Conservation (phyloP, 1,140 invertebrate species). For the Vollenhovia emeryi region DNA sequence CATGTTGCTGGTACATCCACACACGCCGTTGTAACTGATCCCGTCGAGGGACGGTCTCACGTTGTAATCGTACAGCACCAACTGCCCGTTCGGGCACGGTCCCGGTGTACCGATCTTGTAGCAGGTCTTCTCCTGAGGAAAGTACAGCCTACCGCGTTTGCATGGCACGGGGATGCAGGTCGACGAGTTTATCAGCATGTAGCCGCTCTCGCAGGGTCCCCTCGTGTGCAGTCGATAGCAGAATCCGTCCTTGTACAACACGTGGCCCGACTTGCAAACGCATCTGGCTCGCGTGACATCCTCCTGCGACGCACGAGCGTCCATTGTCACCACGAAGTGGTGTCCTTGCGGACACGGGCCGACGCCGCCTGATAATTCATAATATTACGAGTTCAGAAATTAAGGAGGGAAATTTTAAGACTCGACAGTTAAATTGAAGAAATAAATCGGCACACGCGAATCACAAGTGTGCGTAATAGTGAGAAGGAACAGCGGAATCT, state of each 20-base stretch:
- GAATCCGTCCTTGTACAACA: slow-evolving; percentile 88
- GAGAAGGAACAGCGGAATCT: not conserved
- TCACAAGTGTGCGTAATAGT: not conserved
- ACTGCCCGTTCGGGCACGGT: slow-evolving; percentile 89
- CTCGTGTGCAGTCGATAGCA: slow-evolving; percentile 92
- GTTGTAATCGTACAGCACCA: slow-evolving; percentile 92
- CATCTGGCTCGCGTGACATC: slow-evolving; percentile 86
- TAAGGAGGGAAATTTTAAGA: not conserved
- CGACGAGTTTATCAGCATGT: slow-evolving; percentile 88
- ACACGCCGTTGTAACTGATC: slow-evolving; percentile 92
- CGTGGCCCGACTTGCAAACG: slow-evolving; percentile 89
- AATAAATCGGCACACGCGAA: not conserved
- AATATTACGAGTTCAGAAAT: not conserved
- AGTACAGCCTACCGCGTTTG: slow-evolving; percentile 90
- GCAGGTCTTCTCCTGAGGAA: slow-evolving; percentile 89
- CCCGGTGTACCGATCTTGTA: slow-evolving; percentile 91
- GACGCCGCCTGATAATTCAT: slow-evolving; percentile 84
- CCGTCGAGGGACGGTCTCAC: slow-evolving; percentile 91
- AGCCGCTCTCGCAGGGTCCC: slow-evolving; percentile 89
- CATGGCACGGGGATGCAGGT: slow-evolving; percentile 89
- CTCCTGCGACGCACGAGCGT: slow-evolving; percentile 50
- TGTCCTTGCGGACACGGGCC: slow-evolving; percentile 91
- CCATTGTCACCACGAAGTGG: slow-evolving; percentile 86
- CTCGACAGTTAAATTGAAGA: not conserved
- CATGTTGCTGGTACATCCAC: slow-evolving; percentile 87